Evolutionary conservation across 2,797 vertebrate species (phyloP).

Genomic region (Allobates femoralis): DNA sequence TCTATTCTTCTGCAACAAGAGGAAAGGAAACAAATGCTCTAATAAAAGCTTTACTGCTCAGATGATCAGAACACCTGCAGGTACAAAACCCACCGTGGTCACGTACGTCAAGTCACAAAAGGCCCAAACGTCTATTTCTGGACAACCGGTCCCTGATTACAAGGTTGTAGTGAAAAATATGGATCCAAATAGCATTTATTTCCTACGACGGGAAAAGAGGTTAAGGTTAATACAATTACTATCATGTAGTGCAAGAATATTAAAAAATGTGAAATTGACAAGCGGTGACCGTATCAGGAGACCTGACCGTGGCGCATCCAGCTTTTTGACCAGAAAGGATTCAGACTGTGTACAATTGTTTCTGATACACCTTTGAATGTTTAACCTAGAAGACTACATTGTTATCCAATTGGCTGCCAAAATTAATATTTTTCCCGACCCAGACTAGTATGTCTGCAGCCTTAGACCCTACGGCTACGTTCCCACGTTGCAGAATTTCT

Average conservation of each 20-base stretch:
- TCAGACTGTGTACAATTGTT: too few species aligned
- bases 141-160: not conserved
- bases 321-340: not conserved
- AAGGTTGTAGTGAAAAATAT: not conserved
- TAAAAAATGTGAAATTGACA: not conserved
- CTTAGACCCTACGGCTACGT: too few species aligned
- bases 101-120: not conserved
- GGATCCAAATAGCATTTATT: not conserved
- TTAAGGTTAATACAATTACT: too few species aligned
- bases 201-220: too few species aligned
- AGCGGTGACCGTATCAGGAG: not conserved
- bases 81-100: slow-evolving; percentile 16
- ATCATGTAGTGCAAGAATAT: not conserved
- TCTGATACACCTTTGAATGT: not conserved
- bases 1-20: not conserved
- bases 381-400: not conserved
- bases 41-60: not conserved
- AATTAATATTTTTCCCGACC: too few species aligned
- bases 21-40: not conserved
- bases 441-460: too few species aligned
- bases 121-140: not conserved
- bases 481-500: too few species aligned
- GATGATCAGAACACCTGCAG: slow-evolving; percentile 39
- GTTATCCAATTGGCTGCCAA: too few species aligned
- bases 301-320: not conserved